These are phyloP conservation scores for Ictalurus furcatus DNA, from an alignment of 2,113 vertebrate species.

Conservation along the genomic window DNA sequence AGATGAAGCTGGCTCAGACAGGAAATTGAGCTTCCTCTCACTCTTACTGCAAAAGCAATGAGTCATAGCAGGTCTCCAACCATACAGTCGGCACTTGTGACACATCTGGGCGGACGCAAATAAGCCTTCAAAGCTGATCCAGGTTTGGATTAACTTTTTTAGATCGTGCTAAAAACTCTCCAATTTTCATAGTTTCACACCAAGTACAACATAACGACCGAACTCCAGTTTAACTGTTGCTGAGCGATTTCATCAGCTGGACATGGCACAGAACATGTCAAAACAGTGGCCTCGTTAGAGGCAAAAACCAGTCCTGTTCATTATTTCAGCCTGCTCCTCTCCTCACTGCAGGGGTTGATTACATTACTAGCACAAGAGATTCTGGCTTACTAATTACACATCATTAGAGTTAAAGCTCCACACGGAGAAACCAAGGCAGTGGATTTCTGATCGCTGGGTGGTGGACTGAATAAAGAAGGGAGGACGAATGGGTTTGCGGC, in stretches of 20 bases:
- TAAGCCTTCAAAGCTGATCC: not conserved
- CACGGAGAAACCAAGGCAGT: slow-evolving; percentile 27
- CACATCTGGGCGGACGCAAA: slow-evolving; percentile 24
- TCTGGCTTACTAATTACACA: slow-evolving; percentile 56
- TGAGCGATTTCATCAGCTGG: slow-evolving; percentile 72
- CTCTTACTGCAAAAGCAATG: slow-evolving; percentile 51
- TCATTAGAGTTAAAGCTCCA: slow-evolving; percentile 41
- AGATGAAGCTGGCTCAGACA: slow-evolving; percentile 52
- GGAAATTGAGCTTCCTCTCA: slow-evolving; percentile 55
- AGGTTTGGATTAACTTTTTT: not conserved
- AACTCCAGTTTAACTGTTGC: slow-evolving; percentile 61
- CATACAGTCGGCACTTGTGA: not conserved
- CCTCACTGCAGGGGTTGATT: slow-evolving; percentile 64
- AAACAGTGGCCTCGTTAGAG: slow-evolving; percentile 36
- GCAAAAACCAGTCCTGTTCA: slow-evolving; percentile 29
- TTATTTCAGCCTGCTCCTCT: slow-evolving; percentile 37
- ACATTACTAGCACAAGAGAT: slow-evolving; percentile 66
- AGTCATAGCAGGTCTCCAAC: slow-evolving; percentile 42
- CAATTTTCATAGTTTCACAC: slow-evolving; percentile 17
- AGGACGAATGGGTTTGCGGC: slow-evolving; percentile 36
- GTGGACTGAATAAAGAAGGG: slow-evolving; percentile 25
- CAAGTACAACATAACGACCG: not conserved
- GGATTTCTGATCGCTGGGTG: slow-evolving; percentile 21
- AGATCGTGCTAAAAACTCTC: not conserved
- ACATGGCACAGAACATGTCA: slow-evolving; percentile 62